phyloP scores from a whole-genome alignment of 2,797 vertebrate genomes.

The Prunella strophiata region DNA sequence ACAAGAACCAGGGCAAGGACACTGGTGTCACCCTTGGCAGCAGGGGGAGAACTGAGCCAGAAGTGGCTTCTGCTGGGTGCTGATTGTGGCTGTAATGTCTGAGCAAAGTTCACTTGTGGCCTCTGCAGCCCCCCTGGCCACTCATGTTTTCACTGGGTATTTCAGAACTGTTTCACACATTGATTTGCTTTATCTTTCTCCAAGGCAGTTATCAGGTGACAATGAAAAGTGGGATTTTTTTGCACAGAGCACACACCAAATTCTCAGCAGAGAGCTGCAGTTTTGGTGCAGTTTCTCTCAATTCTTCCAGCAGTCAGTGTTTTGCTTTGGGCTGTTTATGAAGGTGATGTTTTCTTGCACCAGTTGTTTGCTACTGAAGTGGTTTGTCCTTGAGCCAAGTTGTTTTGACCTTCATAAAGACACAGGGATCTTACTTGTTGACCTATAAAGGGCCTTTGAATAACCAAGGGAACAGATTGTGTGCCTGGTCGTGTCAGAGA shows the following conservation, averaged over 20 bases:
- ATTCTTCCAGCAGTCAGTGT: neutral
- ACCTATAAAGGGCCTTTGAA: neutral
- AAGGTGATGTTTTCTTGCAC: neutral
- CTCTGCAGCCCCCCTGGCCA: neutral
- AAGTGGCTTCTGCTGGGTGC: neutral
- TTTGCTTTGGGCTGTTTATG: neutral
- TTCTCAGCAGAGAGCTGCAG: neutral
- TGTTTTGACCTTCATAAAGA: neutral
- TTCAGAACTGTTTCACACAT: neutral
- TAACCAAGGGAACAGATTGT: neutral
- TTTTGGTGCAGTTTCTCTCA: neutral
- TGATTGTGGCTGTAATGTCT: neutral
- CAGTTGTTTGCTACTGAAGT: neutral
- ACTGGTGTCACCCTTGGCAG: neutral
- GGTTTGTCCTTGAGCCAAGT: neutral
- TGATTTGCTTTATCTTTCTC: neutral
- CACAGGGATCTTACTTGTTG: neutral
- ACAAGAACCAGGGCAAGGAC: neutral
- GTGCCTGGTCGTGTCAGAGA: neutral
- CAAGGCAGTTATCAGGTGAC: neutral
- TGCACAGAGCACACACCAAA: neutral
- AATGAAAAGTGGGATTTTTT: neutral
- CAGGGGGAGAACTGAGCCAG: neutral
- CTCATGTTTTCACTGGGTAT: fast-evolving
- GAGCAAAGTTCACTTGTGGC: neutral